A percentile compares a stretch with the other conserved stretches of the same genome.
These are phyloP conservation scores for Melanotus villosus DNA, from an alignment of 2,888 invertebrate genomes.

Conservation along the genomic window DNA sequence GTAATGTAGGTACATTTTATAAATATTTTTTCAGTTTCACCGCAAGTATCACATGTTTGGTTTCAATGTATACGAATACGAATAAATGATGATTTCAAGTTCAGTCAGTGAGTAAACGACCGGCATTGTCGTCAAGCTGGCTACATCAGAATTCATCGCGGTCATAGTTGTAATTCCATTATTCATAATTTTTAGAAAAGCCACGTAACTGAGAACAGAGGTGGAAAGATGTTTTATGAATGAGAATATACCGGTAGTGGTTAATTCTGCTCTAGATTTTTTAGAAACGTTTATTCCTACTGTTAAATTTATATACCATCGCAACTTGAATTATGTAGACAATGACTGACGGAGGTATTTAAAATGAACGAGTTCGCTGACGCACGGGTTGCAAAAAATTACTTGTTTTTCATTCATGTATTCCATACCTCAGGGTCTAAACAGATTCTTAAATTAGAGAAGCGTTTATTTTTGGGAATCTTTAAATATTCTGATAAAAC, in stretches of 20 bases:
- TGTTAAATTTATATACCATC: background rate
- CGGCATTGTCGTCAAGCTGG: constrained; percentile 16
- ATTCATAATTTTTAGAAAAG: constrained; percentile 35
- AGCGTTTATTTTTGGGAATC: no score
- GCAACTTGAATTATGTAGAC: background rate
- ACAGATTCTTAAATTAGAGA: no score
- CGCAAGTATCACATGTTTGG: no score
- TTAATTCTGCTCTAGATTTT: constrained; percentile 25
- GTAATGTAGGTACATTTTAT: no score
- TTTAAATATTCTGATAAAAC: no score
- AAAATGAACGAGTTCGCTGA: background rate
- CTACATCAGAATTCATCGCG: background rate
- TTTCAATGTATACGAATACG: no score
- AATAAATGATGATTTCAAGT: no score
- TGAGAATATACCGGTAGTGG: constrained; percentile 24
- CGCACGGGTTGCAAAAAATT: background rate
- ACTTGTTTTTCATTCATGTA: constrained; percentile 15
- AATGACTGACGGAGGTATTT: background rate
- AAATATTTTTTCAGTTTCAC: no score
- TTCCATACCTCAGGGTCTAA: no score
- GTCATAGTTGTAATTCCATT: constrained; percentile 2
- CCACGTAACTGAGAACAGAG: background rate
- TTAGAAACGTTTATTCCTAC: constrained; percentile 12
- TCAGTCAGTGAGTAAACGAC: background rate
- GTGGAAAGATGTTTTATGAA: constrained; percentile 24